Evolutionary conservation across 2,888 invertebrate genomes (phyloP), one percentile per base, ranked within the genome.

Genomic region (Eulithis prunata): DNA sequence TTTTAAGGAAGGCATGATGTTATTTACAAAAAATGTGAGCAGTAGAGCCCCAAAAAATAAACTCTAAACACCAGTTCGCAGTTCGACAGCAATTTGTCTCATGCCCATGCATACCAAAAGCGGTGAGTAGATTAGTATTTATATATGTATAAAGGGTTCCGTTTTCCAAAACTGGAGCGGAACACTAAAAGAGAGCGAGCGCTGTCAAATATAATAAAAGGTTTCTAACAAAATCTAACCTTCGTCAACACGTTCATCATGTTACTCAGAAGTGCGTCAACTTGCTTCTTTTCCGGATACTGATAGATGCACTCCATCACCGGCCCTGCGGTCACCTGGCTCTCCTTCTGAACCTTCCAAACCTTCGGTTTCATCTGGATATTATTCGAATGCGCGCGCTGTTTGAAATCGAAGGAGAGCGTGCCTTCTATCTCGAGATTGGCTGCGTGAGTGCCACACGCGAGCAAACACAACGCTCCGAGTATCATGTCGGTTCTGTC

Each of bases 241-340:
- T 82, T 81, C 0, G 85, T 80, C 7, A 86, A 70, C 56, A 81
- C 72, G 62, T 86, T 86, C 84, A 83, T 83, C 84, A 86, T 84
- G 32, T 82, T 77, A 61, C 86, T 83, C 58, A 86, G 73, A 51
- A 87, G 67, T 0, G 78, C 78, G 10, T 82, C 71, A 4, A 80
- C 64, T 41, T 86, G 84, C 11, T 71, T 55, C 41, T 63, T 55
- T 55, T 84, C 77, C 0, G 85, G 85, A 43, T 76, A 78, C 72
- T 79, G 80, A 72, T 83, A 86, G 14, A 70, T 41, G 69, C 86
- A 85, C 57, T 81, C 79, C 3, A 71, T 62, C 8, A 65, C 49
- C 5, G 75, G 68, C 0, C 70, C 74, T 6, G 43, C 74, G 0
- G 77, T 78, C 57, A 69, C 64, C 55, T 41, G 57, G 2, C 52